These are phyloP conservation scores for Melanotaenia duboulayi DNA, from an alignment of 2,113 vertebrate genomes.

Conservation along the genomic window DNA sequence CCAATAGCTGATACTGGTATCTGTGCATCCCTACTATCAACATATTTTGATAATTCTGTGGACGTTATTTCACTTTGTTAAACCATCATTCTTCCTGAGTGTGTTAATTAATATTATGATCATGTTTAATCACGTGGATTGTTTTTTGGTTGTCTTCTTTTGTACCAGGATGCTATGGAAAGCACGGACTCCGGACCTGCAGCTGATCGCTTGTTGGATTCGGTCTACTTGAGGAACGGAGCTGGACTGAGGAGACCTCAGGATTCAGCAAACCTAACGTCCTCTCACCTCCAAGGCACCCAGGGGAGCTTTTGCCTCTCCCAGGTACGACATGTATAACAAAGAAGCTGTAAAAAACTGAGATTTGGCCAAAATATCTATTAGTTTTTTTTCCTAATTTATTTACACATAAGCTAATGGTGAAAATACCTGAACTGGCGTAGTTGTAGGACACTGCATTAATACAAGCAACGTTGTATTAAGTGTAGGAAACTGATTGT, in stretches of 20 bases:
- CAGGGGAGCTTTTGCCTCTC: conserved; percentile 68
- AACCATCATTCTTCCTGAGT: too few relatives aligned
- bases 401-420: too few relatives aligned
- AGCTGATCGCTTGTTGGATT: conserved; percentile 63
- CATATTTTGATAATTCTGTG: too few relatives aligned
- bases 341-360: not conserved
- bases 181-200: conserved; percentile 36
- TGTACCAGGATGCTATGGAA: conserved; percentile 73
- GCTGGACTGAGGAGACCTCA: conserved; percentile 49
- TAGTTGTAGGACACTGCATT: not conserved
- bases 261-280: conserved; percentile 39
- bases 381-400: not conserved
- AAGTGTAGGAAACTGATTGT: too few relatives aligned
- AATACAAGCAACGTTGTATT: not conserved
- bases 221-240: conserved; percentile 71
- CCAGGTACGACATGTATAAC: conserved; percentile 40
- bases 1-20: too few relatives aligned
- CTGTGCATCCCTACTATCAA: too few relatives aligned
- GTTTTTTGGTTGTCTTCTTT: not conserved
- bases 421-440: not conserved
- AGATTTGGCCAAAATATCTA: not conserved
- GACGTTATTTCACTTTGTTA: not conserved
- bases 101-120: too few relatives aligned
- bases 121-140: not conserved
- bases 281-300: conserved; percentile 62